These are phyloP conservation scores for Sicus ferrugineus DNA, from an alignment of 2,888 invertebrate genomes.

Conservation along the genomic window DNA sequence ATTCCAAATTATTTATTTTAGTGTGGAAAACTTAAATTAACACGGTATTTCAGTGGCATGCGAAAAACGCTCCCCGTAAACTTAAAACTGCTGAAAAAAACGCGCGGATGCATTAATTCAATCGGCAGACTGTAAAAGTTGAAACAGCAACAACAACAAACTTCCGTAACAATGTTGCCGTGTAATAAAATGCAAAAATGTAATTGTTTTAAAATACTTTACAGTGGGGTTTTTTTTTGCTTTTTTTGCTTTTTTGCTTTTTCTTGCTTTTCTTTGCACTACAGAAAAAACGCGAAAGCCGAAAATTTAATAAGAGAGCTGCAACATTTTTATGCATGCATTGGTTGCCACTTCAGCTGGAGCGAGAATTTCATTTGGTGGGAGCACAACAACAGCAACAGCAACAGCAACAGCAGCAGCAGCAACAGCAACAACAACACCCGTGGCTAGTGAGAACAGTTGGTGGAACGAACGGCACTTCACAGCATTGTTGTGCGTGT, in stretches of 20 bases:
- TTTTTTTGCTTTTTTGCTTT: too few relatives aligned
- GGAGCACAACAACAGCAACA: neutral
- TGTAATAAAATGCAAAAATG: conserved; percentile 4
- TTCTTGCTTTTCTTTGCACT: too few relatives aligned
- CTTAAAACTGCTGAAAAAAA: too few relatives aligned
- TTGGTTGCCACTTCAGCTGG: neutral
- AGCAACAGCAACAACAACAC: neutral
- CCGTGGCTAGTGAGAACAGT: too few relatives aligned
- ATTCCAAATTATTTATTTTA: too few relatives aligned
- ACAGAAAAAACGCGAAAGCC: neutral
- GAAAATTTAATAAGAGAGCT: neutral
- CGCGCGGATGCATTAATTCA: conserved; percentile 2
- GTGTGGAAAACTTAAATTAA: too few relatives aligned
- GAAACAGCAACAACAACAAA: conserved; percentile 4
- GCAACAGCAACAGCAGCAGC: neutral
- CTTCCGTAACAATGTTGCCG: neutral
- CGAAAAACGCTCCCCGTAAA: too few relatives aligned
- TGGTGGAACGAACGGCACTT: too few relatives aligned
- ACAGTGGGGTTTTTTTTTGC: neutral
- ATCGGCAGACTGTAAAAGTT: neutral
- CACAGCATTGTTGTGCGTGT: too few relatives aligned
- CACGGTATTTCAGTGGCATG: too few relatives aligned
- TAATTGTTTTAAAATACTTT: conserved; percentile 9
- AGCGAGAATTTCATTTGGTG: conserved; percentile 5
- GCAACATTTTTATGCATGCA: neutral